These are phyloP conservation scores for Drosophila lacicola DNA, from an alignment of 2,888 invertebrate species.

Conservation along the genomic window DNA sequence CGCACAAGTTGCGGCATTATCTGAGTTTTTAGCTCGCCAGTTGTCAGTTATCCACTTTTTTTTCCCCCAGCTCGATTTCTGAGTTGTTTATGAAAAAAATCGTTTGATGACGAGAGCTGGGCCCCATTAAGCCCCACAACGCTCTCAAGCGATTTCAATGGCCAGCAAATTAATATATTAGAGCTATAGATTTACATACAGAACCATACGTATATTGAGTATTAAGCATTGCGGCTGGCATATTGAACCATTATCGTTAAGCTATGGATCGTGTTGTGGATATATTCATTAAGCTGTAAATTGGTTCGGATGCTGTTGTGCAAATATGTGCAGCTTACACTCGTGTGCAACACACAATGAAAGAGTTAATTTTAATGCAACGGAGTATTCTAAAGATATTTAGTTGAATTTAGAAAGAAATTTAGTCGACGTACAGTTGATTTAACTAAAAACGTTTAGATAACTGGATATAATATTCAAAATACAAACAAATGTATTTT, in stretches of 20 bases:
- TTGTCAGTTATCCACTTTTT: constrained; percentile 18
- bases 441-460: not conserved
- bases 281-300: constrained; percentile 27
- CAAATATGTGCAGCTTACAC: constrained; percentile 5
- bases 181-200: constrained; percentile 10
- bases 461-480: not conserved
- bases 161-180: constrained; percentile 36
- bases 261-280: constrained; percentile 20
- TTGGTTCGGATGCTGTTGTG: constrained; percentile 6
- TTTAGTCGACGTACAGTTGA: not conserved
- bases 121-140: constrained; percentile 40
- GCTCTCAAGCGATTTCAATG: constrained; percentile 26
- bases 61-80: constrained; percentile 12
- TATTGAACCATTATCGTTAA: constrained; percentile 9
- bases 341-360: not conserved
- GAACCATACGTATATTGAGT: constrained; percentile 12
- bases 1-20: constrained; percentile 59
- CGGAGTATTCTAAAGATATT: not conserved
- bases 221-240: constrained; percentile 13
- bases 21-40: constrained; percentile 45
- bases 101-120: constrained; percentile 3
- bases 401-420: not conserved
- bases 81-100: constrained; percentile 17
- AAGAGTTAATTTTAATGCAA: not conserved
- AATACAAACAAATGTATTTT: not conserved